Conservation (phyloP, 1,140 invertebrate species). For the Meloidogyne exigua region DNA sequence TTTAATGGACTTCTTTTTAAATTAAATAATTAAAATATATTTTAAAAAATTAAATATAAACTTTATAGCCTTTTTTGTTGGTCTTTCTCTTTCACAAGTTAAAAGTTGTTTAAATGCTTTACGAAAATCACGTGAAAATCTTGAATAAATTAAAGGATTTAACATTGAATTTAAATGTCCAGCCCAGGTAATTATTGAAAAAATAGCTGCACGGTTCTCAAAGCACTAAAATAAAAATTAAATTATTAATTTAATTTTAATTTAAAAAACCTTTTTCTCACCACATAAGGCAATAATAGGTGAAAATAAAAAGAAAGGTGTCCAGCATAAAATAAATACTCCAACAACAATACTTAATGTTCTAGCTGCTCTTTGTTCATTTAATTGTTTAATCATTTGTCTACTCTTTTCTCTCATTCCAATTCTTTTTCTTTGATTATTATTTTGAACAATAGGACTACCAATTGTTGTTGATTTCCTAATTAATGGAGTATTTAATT, state of each 20-base stretch:
- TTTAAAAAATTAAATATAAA: background rate
- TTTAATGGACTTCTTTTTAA: slow-evolving; percentile 56
- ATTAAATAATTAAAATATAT: background rate
- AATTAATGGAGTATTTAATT: background rate
- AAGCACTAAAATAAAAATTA: slow-evolving; percentile 62
- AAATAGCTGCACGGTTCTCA: slow-evolving; percentile 73
- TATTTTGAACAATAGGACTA: slow-evolving; percentile 9
- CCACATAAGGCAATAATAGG: slow-evolving; percentile 79
- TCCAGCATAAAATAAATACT: slow-evolving; percentile 92
- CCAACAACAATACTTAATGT: slow-evolving; percentile 87
- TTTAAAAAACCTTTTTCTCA: slow-evolving; percentile 38
- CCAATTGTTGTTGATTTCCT: background rate
- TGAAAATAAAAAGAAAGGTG: slow-evolving; percentile 97
- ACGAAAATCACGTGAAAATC: slow-evolving; percentile 61
- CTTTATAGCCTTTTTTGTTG: slow-evolving; percentile 59
- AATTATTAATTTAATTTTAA: slow-evolving; percentile 44
- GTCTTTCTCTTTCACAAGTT: slow-evolving; percentile 58
- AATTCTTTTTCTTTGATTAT: slow-evolving; percentile 33
- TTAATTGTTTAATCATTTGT: slow-evolving; percentile 63
- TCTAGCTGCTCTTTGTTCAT: slow-evolving; percentile 73
- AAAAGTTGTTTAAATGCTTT: slow-evolving; percentile 63
- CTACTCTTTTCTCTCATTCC: slow-evolving; percentile 61
- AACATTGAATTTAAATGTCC: slow-evolving; percentile 90
- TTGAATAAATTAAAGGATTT: slow-evolving; percentile 52
- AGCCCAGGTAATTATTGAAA: slow-evolving; percentile 91